phyloP scores from a whole-genome alignment of 2,888 invertebrate genomes.

The Pyrrhosoma nymphula region DNA sequence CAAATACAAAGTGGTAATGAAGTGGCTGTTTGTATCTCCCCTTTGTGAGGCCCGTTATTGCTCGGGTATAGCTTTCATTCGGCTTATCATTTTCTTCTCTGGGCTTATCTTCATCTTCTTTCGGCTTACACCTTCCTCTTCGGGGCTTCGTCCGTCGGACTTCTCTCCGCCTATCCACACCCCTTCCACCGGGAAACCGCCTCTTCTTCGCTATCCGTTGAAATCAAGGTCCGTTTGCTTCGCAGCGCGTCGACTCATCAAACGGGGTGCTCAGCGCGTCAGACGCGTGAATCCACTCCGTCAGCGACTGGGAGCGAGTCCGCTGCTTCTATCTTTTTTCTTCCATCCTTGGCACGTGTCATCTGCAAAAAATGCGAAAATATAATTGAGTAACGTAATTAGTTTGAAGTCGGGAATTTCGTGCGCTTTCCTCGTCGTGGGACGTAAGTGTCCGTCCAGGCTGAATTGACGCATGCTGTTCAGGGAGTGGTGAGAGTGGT shows the following conservation, averaged over 20 bases:
- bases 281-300: not conserved
- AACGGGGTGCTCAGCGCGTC: not conserved
- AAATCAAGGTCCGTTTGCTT: slow-evolving; percentile 8
- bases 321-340: not conserved
- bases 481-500: not conserved
- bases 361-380: not conserved
- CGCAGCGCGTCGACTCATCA: not conserved
- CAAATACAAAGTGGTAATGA: too few species aligned
- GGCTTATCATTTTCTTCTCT: too few species aligned
- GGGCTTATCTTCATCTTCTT: too few species aligned
- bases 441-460: not conserved
- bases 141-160: not conserved
- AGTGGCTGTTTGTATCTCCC: too few species aligned
- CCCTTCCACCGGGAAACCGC: not conserved
- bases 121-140: not conserved
- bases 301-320: slow-evolving; percentile 5
- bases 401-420: not conserved
- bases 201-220: not conserved
- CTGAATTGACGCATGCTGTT: not conserved
- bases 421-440: not conserved
- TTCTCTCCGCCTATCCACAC: not conserved
- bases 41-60: too few species aligned
- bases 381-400: not conserved
- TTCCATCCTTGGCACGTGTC: not conserved
- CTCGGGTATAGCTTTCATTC: too few species aligned